Evolutionary conservation across 2,113 vertebrate genomes (phyloP).

Genomic region (Rhabdornis inornatus): DNA sequence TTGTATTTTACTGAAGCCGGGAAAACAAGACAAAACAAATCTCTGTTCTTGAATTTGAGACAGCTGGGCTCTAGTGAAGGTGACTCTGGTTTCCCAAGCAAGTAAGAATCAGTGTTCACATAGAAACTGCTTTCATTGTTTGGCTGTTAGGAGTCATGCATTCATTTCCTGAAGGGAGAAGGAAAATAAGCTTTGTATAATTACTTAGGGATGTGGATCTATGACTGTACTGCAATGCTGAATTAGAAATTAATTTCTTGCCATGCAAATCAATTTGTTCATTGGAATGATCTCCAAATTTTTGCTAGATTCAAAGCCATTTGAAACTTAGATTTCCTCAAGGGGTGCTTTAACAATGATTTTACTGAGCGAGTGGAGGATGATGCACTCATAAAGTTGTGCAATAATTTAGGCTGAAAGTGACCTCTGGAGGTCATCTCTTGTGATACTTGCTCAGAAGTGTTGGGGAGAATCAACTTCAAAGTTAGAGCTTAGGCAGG

Average conservation of each 20-base stretch:
- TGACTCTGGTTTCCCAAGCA: not conserved
- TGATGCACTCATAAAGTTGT: not conserved
- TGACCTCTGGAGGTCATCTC: not conserved
- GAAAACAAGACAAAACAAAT: constrained; percentile 23
- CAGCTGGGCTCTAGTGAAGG: not conserved
- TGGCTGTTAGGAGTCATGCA: not conserved
- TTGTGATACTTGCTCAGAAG: not conserved
- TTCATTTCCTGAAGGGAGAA: not conserved
- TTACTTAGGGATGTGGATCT: not conserved
- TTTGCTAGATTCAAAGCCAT: not conserved
- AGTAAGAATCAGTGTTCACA: not conserved
- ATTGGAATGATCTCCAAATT: not conserved
- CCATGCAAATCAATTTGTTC: not conserved
- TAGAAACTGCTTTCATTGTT: not conserved
- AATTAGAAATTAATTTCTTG: constrained; percentile 2
- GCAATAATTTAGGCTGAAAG: not conserved
- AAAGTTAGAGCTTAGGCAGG: not conserved
- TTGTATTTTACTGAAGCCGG: constrained; percentile 16
- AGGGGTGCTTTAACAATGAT: not conserved
- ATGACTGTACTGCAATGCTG: not conserved
- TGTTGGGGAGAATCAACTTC: not conserved
- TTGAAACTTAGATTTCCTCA: not conserved
- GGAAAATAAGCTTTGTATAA: not conserved
- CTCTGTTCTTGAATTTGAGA: constrained; percentile 17
- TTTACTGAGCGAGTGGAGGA: not conserved